Base-by-base conservation (phyloP, 2,797 vertebrate species). In the Rhabdomys pumilio region DNA sequence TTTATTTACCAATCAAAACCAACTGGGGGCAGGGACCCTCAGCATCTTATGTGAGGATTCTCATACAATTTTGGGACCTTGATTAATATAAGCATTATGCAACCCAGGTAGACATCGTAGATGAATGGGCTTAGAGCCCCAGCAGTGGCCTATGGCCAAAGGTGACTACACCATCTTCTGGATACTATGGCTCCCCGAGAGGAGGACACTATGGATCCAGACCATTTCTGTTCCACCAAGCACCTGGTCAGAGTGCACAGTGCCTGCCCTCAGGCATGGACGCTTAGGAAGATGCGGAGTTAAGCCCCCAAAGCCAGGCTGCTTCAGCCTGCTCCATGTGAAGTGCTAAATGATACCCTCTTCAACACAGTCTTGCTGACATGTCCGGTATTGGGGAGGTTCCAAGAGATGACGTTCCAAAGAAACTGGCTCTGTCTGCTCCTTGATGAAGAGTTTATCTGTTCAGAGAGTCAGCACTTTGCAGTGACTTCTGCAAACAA, bases 141-240 rank as follows among this genome's bases (percentile, higher is more conserved):
- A 20, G 38, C 11, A 3, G 3, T 11, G 38, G 41, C 69, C 76
- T 19, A 26, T 34, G 47, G 41, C 38, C 24, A 38, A 53, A 38
- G 38, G 67, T 0, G 0, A 50, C 31, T 0, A 47, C 47, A 9
- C 10, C 6, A 24, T 19, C 0, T 31, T 3, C 34, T 0, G 1
- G 55, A 4, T 31, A 20, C 0, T 1, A 14, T 1, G 14, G 26
- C 3, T 0, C 1, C 29, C 38, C 4, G 34, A n/a, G 0, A 8
- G 0, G 0, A 55, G 0, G 0, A 38, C 41, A 20, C 0, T 17
- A 22, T 13, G 4, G 12, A 26, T 0, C 0, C 0, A n/a, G 76
- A 24, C 4, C 12, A 2, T 29, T 34, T 31, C 29, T 14, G 26
- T 50, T 22, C 10, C 0, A 1, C 41, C 10, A 10, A 38, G 19